phyloP scores from a whole-genome alignment of 2,113 vertebrate genomes.

The Prunella fulvescens region DNA sequence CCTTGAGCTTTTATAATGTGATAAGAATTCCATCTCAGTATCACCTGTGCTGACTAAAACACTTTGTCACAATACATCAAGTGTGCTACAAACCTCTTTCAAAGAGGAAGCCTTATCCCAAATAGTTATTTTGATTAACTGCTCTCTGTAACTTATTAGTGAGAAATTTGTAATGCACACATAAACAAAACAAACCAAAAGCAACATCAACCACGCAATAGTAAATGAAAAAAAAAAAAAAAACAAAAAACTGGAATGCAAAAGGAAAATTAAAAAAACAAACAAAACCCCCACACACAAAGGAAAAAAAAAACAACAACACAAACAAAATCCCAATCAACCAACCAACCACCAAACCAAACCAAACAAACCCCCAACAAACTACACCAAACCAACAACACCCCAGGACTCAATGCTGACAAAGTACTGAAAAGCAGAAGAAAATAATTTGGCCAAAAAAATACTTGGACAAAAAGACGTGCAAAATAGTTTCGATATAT shows the following conservation, averaged over 20 bases:
- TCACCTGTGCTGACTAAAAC: neutral
- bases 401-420: neutral
- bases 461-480: neutral
- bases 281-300: neutral
- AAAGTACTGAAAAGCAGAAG: neutral
- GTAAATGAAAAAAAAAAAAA: neutral
- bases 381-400: neutral
- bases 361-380: neutral
- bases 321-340: neutral
- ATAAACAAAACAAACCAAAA: neutral
- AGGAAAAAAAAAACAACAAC: neutral
- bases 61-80: neutral
- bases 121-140: conserved; percentile 38
- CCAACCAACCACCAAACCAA: neutral
- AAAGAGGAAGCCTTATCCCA: neutral
- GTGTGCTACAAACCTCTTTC: neutral
- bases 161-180: neutral
- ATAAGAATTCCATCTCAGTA: neutral
- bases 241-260: neutral
- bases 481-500: neutral
- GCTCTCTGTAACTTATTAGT: neutral
- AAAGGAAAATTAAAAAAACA: neutral
- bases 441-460: neutral
- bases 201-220: neutral
- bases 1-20: neutral